Evolutionary conservation across 2,888 invertebrate genomes (phyloP), one percentile per base, ranked within the genome.

Genomic region (Amphipyra tragopoginis): DNA sequence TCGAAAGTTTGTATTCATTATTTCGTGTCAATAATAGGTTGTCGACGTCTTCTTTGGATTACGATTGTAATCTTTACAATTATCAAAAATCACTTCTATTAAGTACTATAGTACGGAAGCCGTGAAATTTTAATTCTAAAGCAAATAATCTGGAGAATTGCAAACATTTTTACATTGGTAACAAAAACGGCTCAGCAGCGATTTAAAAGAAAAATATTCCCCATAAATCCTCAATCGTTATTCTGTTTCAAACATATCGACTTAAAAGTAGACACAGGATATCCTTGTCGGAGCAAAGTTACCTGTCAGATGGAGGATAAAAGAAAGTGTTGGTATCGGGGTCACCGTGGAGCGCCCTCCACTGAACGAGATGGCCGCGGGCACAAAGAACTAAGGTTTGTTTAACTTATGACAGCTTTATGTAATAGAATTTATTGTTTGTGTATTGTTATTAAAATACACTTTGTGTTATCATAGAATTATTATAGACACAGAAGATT

Each of bases 241-340:
- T 76, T 79, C 66, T 75, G 70, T 77, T 79, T 79, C 74, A 78
- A 78, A 73, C 67, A 69, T 78, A 79, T 79, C 65, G 59, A 72
- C 59, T 81, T 82, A 70, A 81, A 84, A 80, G 78, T 68, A 68
- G 78, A 77, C 71, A 79, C 74, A 72, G 78, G 81, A 83, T 82
- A 84, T 84, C 81, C 82, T 81, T 77, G 78, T 79, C 63, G 66
- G 62, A 60, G 66, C 54, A 75, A 80, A 84, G 79, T 82, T 81
- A 85, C 82, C 85, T 84, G 84, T 80, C 84, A 82, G 76, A 75
- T 26, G 44, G 82, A 82, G 81, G 80, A 86, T 85, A 82, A 87
- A 74, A 85, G 84, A 84, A 81, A 75, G 80, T 76, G 83, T 78
- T 67, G 49, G 76, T 80, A 86, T 87, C 77, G 84, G 76, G 87